Evolutionary conservation across 2,888 invertebrate species (phyloP), one percentile per base, ranked within the genome.

Genomic region (Erebia aethiops): DNA sequence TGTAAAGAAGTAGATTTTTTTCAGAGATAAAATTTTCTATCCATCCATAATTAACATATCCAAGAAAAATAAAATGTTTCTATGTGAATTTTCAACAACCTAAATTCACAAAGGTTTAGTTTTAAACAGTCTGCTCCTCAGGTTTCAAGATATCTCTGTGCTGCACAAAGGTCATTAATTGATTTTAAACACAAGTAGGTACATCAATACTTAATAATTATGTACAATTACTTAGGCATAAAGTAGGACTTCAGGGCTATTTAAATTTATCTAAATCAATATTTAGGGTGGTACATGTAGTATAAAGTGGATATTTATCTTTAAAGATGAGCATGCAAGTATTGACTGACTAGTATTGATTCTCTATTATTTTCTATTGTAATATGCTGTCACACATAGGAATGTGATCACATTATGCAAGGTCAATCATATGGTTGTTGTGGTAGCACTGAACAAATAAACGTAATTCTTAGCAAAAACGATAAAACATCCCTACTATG

Each of bases 361-460:
- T 16, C 18, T 54, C 1, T 54, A 62, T 21, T 26, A 67, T 49
- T 60, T 54, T 10, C 13, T 26, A 35, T 52, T 35, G 51, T 54
- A 60, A 43, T 8, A 49, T 43, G 7, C 10, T 57, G 1, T 49
- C 18, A 57, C 13, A 58, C 26, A 51, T 5, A 64, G 21, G 35
- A 57, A 46, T 66, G 43, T 11, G 18, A 46, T 66, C 14, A 43
- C 13, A 46, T 46, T 13, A 21, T 14, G 58, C 76, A 78, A 78
- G 77, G 79, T 73, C 73, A 74, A 62, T 76, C 74, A 77, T 70
- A 74, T 74, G 73, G 76, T 75, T 72, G 18, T 65, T 57, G 60
- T 60, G 58, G 70, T 66, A 58, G 16, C 21, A 46, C 52, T 70
- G 56, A 54, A 43, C 11, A 61, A 61, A 61, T 43, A 43, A 26